These are phyloP conservation scores for Gorilla gorilla DNA, from an alignment of 2,113 vertebrate genomes.

Conservation along the genomic window DNA sequence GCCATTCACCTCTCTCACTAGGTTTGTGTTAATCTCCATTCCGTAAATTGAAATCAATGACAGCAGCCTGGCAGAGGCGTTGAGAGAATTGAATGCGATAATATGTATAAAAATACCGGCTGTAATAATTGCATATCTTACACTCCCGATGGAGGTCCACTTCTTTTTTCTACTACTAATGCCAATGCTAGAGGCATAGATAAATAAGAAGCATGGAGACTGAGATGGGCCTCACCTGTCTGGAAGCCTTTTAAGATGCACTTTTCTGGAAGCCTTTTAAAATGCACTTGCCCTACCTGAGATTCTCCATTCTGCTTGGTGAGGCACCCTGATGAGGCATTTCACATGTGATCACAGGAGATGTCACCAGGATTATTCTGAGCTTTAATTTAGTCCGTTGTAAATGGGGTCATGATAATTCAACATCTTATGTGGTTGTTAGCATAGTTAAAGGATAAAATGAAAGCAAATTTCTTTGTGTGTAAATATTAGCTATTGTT, in stretches of 20 bases:
- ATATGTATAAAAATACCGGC: neutral
- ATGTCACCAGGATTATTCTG: neutral
- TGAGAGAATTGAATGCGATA: neutral
- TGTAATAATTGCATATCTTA: neutral
- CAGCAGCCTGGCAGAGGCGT: neutral
- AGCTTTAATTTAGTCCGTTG: neutral
- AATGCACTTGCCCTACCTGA: neutral
- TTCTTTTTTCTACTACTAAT: neutral
- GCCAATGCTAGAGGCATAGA: neutral
- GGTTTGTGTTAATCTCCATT: neutral
- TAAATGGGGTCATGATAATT: neutral
- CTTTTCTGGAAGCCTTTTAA: neutral
- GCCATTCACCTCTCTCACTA: neutral
- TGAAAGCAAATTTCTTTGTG: neutral
- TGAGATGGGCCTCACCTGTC: too few species aligned
- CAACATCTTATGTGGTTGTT: neutral
- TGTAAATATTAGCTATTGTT: neutral
- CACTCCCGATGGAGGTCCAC: accelerated
- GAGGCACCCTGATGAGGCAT: too few species aligned
- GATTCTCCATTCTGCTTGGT: neutral
- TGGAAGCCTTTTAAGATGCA: neutral
- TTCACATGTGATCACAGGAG: neutral
- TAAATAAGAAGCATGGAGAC: neutral
- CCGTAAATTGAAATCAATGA: neutral
- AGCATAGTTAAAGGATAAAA: neutral